phyloP scores from a whole-genome alignment of 2,888 invertebrate genomes.

The Aspidapion aeneum region DNA sequence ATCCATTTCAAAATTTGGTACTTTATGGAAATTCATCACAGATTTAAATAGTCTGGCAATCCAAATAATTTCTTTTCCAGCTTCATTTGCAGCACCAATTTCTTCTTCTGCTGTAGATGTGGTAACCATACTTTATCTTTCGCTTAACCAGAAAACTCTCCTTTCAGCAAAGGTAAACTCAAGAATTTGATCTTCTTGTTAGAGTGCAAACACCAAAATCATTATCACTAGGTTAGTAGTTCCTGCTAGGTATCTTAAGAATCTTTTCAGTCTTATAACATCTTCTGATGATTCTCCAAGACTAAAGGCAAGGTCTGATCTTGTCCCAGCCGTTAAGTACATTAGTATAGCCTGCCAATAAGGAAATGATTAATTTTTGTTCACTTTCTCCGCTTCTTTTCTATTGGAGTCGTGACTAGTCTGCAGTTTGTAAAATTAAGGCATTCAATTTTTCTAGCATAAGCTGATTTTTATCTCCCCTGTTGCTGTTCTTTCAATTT shows the following conservation, averaged over 20 bases:
- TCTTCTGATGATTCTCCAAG: not conserved
- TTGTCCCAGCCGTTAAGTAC: conserved; percentile 1
- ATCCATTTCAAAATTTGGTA: conserved; percentile 32
- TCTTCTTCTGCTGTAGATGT: conserved; percentile 8
- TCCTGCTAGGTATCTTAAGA: conserved; percentile 24
- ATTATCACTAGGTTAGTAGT: conserved; percentile 33
- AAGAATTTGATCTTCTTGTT: conserved; percentile 25
- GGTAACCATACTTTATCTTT: conserved; percentile 24
- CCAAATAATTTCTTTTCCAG: conserved; percentile 36
- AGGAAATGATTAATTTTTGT: not conserved
- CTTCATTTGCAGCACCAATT: conserved; percentile 34
- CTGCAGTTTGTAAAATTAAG: not conserved
- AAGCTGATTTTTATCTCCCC: not conserved
- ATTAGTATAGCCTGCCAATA: not conserved
- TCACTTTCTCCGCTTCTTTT: not conserved
- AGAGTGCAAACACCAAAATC: conserved; percentile 37
- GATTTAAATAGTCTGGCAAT: conserved; percentile 32
- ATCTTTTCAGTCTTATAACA: conserved; percentile 30
- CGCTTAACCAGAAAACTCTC: conserved; percentile 31
- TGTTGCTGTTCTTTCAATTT: not conserved
- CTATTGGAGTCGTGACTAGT: not conserved
- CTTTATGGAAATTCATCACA: conserved; percentile 24
- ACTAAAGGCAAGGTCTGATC: not conserved
- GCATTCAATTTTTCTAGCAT: not conserved
- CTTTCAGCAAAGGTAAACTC: conserved; percentile 28